phyloP scores from a whole-genome alignment of 2,888 invertebrate species.

The Crematogaster levior region DNA sequence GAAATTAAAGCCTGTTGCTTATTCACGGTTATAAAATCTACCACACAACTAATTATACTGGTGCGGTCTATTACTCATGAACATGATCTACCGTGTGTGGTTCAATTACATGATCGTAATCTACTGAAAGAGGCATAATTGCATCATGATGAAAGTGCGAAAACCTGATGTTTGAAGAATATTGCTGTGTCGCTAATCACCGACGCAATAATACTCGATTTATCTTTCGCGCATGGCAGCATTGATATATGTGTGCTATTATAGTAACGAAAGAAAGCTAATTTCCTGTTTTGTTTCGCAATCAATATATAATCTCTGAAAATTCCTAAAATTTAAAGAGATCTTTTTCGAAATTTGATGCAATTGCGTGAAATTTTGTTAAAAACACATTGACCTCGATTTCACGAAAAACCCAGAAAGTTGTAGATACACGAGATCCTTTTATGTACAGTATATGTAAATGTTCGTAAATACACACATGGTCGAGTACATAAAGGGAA shows the following conservation, averaged over 20 bases:
- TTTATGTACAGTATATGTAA: neutral
- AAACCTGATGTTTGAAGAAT: slow-evolving; percentile 21
- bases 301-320: neutral
- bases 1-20: slow-evolving; percentile 45
- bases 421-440: neutral
- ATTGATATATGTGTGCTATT: neutral
- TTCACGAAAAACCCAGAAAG: neutral
- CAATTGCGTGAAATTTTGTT: neutral
- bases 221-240: neutral
- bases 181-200: slow-evolving; percentile 4
- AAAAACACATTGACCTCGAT: neutral
- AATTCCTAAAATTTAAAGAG: neutral
- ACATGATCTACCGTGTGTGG: slow-evolving; percentile 17
- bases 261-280: neutral
- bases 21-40: slow-evolving; percentile 29
- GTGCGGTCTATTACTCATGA: slow-evolving; percentile 13
- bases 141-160: slow-evolving; percentile 36
- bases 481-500: slow-evolving; percentile 38
- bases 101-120: slow-evolving; percentile 36
- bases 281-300: neutral
- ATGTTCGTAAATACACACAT: slow-evolving; percentile 19
- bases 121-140: slow-evolving; percentile 40
- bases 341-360: neutral
- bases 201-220: neutral
- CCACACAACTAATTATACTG: slow-evolving; percentile 38